Evolutionary conservation across 2,113 vertebrate genomes (phyloP).

Genomic region (Craseonycteris thonglongyai): DNA sequence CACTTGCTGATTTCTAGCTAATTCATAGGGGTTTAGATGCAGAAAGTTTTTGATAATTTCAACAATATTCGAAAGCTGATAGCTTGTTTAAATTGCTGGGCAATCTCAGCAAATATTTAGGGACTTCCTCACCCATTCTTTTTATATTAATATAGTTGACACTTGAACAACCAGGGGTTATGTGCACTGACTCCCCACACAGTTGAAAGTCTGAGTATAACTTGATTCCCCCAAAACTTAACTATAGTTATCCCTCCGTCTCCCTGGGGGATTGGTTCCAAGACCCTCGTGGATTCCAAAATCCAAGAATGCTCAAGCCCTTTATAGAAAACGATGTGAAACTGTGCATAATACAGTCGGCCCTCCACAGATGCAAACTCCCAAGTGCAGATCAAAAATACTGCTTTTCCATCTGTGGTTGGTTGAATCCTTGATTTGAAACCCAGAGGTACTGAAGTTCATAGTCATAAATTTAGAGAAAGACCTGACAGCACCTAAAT

Average conservation of each 20-base stretch:
- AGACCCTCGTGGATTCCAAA: not conserved
- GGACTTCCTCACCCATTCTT: not conserved
- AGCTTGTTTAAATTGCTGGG: not conserved
- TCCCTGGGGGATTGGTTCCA: not conserved
- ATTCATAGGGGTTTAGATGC: not conserved
- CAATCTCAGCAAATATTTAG: not conserved
- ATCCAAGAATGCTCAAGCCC: not conserved
- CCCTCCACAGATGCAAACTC: not conserved
- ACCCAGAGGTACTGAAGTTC: not conserved
- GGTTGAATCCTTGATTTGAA: not conserved
- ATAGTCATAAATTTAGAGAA: not conserved
- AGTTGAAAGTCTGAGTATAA: not conserved
- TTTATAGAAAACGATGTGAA: not conserved
- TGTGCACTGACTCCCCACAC: too few relatives aligned
- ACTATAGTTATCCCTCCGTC: not conserved
- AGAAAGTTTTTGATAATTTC: not conserved
- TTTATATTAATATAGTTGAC: not conserved
- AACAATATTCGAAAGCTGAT: not conserved
- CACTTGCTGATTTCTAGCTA: not conserved
- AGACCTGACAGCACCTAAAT: not conserved
- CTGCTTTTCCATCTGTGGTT: not conserved
- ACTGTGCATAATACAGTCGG: not conserved
- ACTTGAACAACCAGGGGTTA: not conserved
- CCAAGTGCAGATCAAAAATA: not conserved
- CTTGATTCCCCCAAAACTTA: not conserved